A percentile compares a stretch with the other conserved stretches of the same genome.
These are phyloP conservation scores for Corvus cornix DNA, from an alignment of 2,113 vertebrate species.

Conservation along the genomic window DNA sequence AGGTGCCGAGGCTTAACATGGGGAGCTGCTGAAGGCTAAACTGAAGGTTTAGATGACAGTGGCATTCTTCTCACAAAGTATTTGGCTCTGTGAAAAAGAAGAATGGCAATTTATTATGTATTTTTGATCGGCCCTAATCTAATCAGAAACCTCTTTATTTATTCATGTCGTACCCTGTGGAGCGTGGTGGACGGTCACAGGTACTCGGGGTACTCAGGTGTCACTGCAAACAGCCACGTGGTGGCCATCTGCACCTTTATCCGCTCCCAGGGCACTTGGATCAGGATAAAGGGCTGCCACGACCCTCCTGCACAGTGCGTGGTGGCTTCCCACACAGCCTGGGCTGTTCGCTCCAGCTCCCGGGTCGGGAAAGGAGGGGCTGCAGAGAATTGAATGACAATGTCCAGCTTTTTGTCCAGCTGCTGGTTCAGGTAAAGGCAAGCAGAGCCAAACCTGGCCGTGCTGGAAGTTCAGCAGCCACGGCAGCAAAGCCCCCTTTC, in stretches of 20 bases:
- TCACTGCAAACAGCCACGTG: neutral
- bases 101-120: neutral
- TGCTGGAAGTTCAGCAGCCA: neutral
- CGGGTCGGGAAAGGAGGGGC: accelerated
- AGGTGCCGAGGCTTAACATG: neutral
- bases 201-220: neutral
- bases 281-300: neutral
- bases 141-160: neutral
- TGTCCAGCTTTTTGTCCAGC: neutral
- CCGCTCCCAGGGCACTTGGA: neutral
- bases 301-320: neutral
- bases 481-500: neutral
- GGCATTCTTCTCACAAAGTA: neutral
- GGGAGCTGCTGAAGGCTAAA: neutral
- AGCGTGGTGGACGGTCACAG: neutral
- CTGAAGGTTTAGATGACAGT: neutral
- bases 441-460: neutral
- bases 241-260: neutral
- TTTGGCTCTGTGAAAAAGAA: neutral
- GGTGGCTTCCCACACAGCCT: neutral
- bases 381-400: neutral
- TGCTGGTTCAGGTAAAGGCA: neutral
- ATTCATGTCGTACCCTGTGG: neutral
- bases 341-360: neutral
- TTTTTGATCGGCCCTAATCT: neutral